Base-by-base conservation (phyloP, 2,113 vertebrate genomes). In the Urocitellus parryii region DNA sequence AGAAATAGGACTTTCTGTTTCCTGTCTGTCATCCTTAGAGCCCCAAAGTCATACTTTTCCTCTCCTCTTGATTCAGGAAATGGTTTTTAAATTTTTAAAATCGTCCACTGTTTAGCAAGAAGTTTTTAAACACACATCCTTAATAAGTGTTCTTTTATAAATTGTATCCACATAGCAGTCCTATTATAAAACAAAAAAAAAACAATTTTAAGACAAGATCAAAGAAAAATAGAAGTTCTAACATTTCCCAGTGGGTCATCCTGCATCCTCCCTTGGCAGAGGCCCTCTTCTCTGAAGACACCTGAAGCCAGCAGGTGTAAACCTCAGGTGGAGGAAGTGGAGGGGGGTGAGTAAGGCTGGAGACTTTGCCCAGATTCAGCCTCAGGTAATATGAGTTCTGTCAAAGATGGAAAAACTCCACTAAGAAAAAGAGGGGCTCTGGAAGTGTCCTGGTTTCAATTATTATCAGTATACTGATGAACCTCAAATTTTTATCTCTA, bases 371-470 rank as follows among this genome's bases (percentile, higher is more conserved):
- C 39, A 86, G 88, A 79, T 56, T 20, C 5, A 37, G n/a, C 20
- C 18, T 0, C 2, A 67, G 32, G 45, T 32, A 74, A n/a, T 27
- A 16, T 73, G 39, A 92, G 20, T 83, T 93, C 84, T 51, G 25
- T 53, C 58, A 95, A 81, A 94, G 70, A 72, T 34, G 85, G 32
- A 39, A 91, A 92, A 87, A 32, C 16, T 24, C 68, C 48, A 37
- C 48, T 20, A 39, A 63, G n/a, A 58, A 37, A 58, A 53, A 10
- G 76, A 94, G 22, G 22, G 82, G 85, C 48, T 88, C 63, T n/a
- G 3, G 58, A 37, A 90, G 22, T 27, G 27, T 12, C 48, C 8
- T 10, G 11, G 29, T 24, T 63, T 82, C 58, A 27, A 18, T 12
- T 14, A n/a, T 17, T 67, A 74, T 32, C 58, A 53, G n/a, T 32